Conservation (phyloP, 2,113 vertebrate genomes). For the Ceyx margarethae region DNA sequence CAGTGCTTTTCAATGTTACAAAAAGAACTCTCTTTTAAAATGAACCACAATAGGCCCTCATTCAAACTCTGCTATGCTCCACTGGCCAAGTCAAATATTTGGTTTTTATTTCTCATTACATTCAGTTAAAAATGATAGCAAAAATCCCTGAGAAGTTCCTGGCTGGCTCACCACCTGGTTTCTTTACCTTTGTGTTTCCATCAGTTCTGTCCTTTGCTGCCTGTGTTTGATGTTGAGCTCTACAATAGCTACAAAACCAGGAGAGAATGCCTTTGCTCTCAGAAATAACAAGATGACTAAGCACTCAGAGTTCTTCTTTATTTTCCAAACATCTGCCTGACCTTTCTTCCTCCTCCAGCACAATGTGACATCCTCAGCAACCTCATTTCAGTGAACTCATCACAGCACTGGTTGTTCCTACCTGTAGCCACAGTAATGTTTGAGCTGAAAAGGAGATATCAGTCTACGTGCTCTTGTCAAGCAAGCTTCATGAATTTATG, state of each 20-base stretch:
- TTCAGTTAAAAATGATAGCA: background rate
- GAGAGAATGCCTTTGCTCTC: background rate
- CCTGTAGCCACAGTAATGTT: background rate
- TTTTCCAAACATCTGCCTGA: background rate
- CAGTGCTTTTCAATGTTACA: background rate
- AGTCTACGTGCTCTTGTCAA: background rate
- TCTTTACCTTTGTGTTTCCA: background rate
- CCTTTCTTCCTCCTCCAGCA: background rate
- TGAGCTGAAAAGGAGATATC: background rate
- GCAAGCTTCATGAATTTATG: background rate
- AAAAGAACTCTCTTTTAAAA: background rate
- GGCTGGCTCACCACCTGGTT: background rate
- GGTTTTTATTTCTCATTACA: background rate
- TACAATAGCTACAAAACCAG: background rate
- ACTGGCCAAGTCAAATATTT: background rate
- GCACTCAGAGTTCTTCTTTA: background rate
- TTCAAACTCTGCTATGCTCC: background rate
- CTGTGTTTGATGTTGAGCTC: background rate
- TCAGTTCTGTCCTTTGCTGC: background rate
- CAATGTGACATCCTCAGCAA: accelerated
- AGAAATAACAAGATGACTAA: background rate
- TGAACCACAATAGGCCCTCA: background rate
- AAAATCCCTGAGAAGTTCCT: background rate
- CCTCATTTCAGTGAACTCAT: background rate
- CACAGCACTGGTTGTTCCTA: background rate